Conservation (phyloP, 2,888 invertebrate species). For the Aphelenchoides bicaudatus region DNA sequence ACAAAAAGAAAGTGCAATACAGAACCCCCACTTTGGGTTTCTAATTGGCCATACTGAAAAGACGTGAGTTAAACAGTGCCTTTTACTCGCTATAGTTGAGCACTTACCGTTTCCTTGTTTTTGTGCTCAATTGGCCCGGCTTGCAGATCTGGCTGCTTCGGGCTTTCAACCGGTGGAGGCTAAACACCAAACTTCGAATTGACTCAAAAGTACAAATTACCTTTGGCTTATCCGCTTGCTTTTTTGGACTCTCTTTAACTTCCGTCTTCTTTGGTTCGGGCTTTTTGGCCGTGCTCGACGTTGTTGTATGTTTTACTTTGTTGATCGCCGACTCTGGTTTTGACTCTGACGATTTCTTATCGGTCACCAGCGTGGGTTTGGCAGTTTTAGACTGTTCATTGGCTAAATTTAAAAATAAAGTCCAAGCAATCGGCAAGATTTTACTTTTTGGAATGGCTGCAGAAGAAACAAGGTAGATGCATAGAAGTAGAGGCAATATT, state of each 20-base stretch:
- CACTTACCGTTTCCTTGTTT: neutral
- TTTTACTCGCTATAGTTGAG: too few relatives aligned
- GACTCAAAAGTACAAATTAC: neutral
- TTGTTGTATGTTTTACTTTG: neutral
- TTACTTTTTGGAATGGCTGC: too few relatives aligned
- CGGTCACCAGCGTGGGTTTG: too few relatives aligned
- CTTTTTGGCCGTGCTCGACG: neutral
- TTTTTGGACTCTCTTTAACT: neutral
- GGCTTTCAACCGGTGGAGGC: neutral
- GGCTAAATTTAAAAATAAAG: too few relatives aligned
- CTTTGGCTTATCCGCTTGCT: neutral
- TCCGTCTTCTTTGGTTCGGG: neutral
- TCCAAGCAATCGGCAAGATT: conserved; percentile 3
- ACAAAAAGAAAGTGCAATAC: conserved; percentile 9
- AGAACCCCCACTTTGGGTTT: too few relatives aligned
- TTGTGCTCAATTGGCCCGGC: conserved; percentile 1
- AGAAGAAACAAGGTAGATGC: too few relatives aligned
- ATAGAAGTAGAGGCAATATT: too few relatives aligned
- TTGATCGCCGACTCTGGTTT: neutral
- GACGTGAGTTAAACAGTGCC: too few relatives aligned
- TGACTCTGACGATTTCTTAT: too few relatives aligned
- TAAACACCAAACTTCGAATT: neutral
- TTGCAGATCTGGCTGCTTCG: neutral
- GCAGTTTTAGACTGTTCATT: too few relatives aligned
- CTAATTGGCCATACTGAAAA: too few relatives aligned